A percentile compares a stretch with the other conserved stretches of the same genome.
phyloP scores from a whole-genome alignment of 2,888 invertebrate species.

The Apotomis betuletana region DNA sequence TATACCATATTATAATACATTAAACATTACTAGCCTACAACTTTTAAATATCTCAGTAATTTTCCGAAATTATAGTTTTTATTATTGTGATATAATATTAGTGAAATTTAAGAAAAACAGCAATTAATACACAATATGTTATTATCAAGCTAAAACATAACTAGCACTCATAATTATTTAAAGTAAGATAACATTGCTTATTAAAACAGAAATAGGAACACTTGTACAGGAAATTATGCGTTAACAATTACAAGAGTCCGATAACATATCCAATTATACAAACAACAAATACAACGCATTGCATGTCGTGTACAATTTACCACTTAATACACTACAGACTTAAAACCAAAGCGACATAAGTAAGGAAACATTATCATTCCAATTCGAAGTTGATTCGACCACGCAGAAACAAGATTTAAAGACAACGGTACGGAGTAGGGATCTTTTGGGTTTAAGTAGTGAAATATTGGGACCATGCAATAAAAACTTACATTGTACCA shows the following conservation, averaged over 20 bases:
- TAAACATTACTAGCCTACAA: too few relatives aligned
- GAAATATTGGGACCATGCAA: slow-evolving; percentile 2
- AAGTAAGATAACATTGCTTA: slow-evolving; percentile 16
- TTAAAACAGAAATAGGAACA: slow-evolving; percentile 28
- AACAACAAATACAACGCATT: slow-evolving; percentile 18
- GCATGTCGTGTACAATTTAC: slow-evolving; percentile 22
- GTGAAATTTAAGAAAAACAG: too few relatives aligned
- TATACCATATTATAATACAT: too few relatives aligned
- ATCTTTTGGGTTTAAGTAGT: not conserved
- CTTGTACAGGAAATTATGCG: slow-evolving; percentile 31
- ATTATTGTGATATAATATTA: not conserved
- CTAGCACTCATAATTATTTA: slow-evolving; percentile 1
- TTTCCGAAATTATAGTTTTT: too few relatives aligned
- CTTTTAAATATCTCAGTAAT: too few relatives aligned
- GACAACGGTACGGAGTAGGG: not conserved
- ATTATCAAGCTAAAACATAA: slow-evolving; percentile 1
- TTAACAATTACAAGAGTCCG: slow-evolving; percentile 13
- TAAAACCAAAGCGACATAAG: not conserved
- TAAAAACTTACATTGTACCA: too few relatives aligned
- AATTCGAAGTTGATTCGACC: not conserved
- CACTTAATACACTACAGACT: slow-evolving; percentile 1
- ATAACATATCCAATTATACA: slow-evolving; percentile 35
- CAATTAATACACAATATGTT: too few relatives aligned
- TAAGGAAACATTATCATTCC: not conserved
- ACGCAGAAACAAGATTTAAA: not conserved